Evolutionary conservation across 2,113 vertebrate genomes (phyloP), one percentile per base, ranked within the genome.

Genomic region (Ceuthmochares aereus): DNA sequence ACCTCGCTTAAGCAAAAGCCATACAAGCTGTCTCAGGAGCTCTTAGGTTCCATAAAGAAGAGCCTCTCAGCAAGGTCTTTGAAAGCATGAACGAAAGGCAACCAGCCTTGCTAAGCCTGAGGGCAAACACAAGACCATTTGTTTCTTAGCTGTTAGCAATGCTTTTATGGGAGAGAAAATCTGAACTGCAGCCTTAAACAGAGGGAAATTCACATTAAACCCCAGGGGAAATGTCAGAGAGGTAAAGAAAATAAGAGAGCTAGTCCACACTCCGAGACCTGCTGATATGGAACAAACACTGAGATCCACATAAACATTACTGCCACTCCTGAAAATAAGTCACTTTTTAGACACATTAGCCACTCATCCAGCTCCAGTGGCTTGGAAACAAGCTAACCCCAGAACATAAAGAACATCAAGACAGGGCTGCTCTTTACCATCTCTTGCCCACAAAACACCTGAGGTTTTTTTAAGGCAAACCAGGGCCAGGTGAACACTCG

Each of bases 201-300:
- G 30, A 58, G 37, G 34, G 37, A 76, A 81, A 94, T 87, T 95
- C 89, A 96, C 86, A 93, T 90, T 92, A 84, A 94, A 79, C 55
- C 37, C 73, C 83, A 63, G 69, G 70, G 69, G 25, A 83, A 91
- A 37, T 42, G 58, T 93, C 90, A 97, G 76, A 47, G 66, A 93
- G 87, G 89, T 94, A 93, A 95, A 87, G 56, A 56, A 89, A 25
- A 34, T 0, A 27, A 86, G 66, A 91, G 51, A 92, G 76, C 78
- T 56, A 43, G 55, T 76, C 89, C 67, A 66, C 56, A 36, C 47
- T 52, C 60, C 0, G 4, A 68, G 59, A 56, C 56, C 55, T 90
- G 56, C 90, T 64, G 73, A 40, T 37, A 59, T 4, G 42, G 76
- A 83, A 60, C 68, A 82, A 72, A 18, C 83, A 51, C 37, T 2